Conservation (phyloP, 2,113 vertebrate genomes). For the Ceyx margarethae region DNA sequence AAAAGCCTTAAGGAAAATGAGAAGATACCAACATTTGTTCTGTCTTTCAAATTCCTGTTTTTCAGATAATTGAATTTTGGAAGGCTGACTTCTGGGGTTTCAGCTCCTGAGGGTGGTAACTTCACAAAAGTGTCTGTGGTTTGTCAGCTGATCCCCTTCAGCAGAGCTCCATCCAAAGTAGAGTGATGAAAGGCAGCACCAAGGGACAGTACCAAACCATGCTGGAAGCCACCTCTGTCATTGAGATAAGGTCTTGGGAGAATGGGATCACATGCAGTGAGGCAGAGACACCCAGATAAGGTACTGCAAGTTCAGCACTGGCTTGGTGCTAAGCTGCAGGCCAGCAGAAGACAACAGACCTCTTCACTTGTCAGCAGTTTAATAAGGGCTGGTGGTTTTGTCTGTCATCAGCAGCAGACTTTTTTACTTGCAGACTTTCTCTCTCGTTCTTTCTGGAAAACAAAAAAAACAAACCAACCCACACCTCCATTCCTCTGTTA, state of each 20-base stretch:
- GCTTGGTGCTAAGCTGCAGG: neutral
- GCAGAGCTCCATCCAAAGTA: neutral
- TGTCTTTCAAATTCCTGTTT: neutral
- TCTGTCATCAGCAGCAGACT: neutral
- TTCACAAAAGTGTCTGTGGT: neutral
- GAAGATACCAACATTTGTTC: neutral
- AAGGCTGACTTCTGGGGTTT: neutral
- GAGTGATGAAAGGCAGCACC: neutral
- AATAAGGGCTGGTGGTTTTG: neutral
- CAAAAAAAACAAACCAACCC: neutral
- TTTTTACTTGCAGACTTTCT: neutral
- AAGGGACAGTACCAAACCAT: neutral
- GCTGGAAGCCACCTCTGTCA: neutral
- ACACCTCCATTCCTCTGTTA: neutral
- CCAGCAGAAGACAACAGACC: neutral
- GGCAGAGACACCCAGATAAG: neutral
- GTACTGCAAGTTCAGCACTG: neutral
- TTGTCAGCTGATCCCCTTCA: neutral
- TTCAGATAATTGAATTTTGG: neutral
- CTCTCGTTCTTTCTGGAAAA: neutral
- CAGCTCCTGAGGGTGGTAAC: neutral
- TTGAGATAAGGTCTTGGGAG: neutral
- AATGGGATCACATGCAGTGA: neutral
- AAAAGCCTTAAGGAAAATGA: slow-evolving; percentile 1
- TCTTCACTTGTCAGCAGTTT: neutral